Evolutionary conservation across 2,113 vertebrate genomes (phyloP), one percentile per base, ranked within the genome.

Genomic region (Dolichotis patagonum): DNA sequence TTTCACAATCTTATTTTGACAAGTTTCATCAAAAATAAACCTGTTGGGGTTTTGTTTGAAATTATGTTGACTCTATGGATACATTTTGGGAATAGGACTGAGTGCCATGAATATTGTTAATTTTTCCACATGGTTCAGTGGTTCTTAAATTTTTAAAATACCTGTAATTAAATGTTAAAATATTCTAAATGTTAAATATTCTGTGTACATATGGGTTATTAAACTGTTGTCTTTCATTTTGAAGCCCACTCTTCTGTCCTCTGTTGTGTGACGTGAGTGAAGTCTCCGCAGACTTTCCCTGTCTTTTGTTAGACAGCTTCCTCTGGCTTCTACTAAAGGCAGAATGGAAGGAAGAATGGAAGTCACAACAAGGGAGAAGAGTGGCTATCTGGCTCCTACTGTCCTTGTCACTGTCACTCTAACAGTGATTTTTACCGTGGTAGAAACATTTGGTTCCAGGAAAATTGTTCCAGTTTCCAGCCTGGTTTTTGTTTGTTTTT

Each of bases 1-100:
- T 90, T 96, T 93, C 78, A 91, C 41, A 86, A 87, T 87, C 46
- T 17, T 65, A 86, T 63, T 65, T 94, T 82, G 54, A 94, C 19
- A 65, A 26, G 8, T 91, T 52, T 30, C 14, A 22, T n/a, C 32
- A 56, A 75, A 96, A 85, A 24, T 35, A 78, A 78, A 28, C 10
- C 26, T 41, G 28, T 30, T 65, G 41, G 35, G 10, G 30, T 78
- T 88, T 85, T 78, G 38, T 52, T 67, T 89, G 80, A 49, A 88
- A 46, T 75, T 49, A 46, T 6, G 8, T 17, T 78, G 35, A 75
- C 49, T 26, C 5, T 38, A 11, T 32, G 81, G n/a, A 38, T 86
- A 63, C 14, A 63, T 56, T 73, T 85, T 43, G 28, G 41, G 73
- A 67, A 62, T 86, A n/a, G 56, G 54, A 62, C 35, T 19, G 62